Base-by-base conservation (phyloP, 2,888 invertebrate genomes). In the Athripsodes cinereus region DNA sequence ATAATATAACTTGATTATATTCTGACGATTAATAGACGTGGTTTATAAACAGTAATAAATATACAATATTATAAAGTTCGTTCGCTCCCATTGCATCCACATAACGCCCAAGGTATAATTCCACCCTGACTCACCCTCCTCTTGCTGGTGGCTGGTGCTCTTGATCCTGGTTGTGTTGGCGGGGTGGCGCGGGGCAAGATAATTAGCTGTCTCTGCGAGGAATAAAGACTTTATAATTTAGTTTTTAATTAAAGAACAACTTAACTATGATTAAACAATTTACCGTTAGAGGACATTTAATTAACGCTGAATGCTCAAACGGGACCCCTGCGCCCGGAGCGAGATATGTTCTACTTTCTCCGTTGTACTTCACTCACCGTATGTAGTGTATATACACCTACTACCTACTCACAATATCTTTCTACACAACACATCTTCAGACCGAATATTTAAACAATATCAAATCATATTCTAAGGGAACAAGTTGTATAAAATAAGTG, bases 211-310 rank as follows among this genome's bases (percentile, higher is more conserved):
- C 53, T 52, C 49, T 52, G 20, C 18, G 53, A 46, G 40, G 40
- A 57, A 57, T 52, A 47, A 53, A 57, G 53, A 57, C 52, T 57
- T 57, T 53, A 53, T 57, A 57, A 57, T 57, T 57, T 52, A 57
- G 57, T 57, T 57, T 52, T 57, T 57, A 57, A 57, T 57, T 57
- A 57, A 57, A 57, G 57, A 57, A 57, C 57, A 57, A 57, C 57
- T 57, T 44, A 47, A 57, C 55, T 56, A 56, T 56, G 55, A 56
- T 56, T 56, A 56, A 40, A 56, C 40, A 51, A 49, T 51, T 51
- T 40, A 51, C 50, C 55, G 55, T 56, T 56, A 56, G 44, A 56
- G 49, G 44, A 49, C 21, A 49, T 47, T 54, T 46, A 51, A 57
- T 57, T 57, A 57, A 46, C 21, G 57, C 35, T 31, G 51, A 44